Evolutionary conservation across 2,113 vertebrate genomes (phyloP).

Genomic region (Abramis brama): DNA sequence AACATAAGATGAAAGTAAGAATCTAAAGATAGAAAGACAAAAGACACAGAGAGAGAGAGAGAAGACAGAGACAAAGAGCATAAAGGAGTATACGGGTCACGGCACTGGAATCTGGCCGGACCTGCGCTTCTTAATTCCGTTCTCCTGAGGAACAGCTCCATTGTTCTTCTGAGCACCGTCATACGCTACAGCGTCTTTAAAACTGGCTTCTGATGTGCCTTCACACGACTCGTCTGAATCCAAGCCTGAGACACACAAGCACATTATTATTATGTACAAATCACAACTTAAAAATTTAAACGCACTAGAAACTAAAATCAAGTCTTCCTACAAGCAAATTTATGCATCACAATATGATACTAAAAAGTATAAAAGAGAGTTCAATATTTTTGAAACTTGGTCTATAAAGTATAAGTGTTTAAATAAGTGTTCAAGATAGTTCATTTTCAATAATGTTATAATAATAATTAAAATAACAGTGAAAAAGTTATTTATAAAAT

Average conservation of each 20-base stretch:
- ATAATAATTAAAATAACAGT: too few relatives aligned
- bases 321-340: too few relatives aligned
- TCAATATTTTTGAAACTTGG: not conserved
- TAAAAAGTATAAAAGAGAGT: not conserved
- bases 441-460: too few relatives aligned
- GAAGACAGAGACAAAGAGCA: not conserved
- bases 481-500: too few relatives aligned
- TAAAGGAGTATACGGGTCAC: not conserved
- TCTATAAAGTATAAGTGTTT: not conserved
- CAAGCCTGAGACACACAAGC: slow-evolving; percentile 80
- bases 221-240: slow-evolving; percentile 94
- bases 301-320: too few relatives aligned
- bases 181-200: slow-evolving; percentile 80
- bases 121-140: slow-evolving; percentile 93
- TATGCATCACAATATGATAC: too few relatives aligned
- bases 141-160: slow-evolving; percentile 83
- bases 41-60: not conserved
- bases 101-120: slow-evolving; percentile 68
- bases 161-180: slow-evolving; percentile 77
- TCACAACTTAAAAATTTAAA: too few relatives aligned
- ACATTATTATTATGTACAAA: too few relatives aligned
- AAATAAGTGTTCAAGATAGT: too few relatives aligned
- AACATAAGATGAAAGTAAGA: not conserved
- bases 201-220: slow-evolving; percentile 86
- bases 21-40: not conserved